These are phyloP conservation scores for Riparia riparia DNA, from an alignment of 2,113 vertebrate genomes.

Conservation along the genomic window DNA sequence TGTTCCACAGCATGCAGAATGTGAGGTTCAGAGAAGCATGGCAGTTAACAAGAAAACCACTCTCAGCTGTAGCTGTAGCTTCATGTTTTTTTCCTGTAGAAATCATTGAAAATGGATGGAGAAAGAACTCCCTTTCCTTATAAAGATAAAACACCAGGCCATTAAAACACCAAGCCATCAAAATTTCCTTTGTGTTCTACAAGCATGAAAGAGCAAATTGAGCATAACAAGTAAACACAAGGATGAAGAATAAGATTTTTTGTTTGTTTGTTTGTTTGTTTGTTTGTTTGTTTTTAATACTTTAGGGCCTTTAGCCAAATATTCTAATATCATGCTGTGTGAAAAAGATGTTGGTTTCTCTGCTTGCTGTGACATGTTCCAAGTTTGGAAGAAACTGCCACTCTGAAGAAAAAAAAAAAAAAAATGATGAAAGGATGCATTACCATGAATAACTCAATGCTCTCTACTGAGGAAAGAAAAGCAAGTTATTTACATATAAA, in stretches of 20 bases:
- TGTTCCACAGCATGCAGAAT: not conserved
- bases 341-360: conserved; percentile 58
- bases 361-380: conserved; percentile 51
- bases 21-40: not conserved
- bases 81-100: not conserved
- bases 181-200: not conserved
- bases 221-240: conserved; percentile 26
- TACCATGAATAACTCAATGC: not conserved
- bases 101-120: not conserved
- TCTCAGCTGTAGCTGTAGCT: not conserved
- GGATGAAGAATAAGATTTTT: not conserved
- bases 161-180: not conserved
- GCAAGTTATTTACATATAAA: conserved; percentile 41
- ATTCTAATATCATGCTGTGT: conserved; percentile 33
- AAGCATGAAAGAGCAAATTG: conserved; percentile 30
- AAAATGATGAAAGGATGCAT: not conserved
- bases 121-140: not conserved
- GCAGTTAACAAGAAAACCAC: not conserved
- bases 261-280: not conserved
- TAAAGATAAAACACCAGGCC: not conserved
- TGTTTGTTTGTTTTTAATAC: conserved; percentile 10
- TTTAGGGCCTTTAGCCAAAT: conserved; percentile 54
- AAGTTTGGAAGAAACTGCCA: conserved; percentile 41
- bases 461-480: conserved; percentile 14
- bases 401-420: not conserved